These are phyloP conservation scores for Arnoldichthys spilopterus DNA, from an alignment of 2,797 vertebrate species.

Conservation along the genomic window DNA sequence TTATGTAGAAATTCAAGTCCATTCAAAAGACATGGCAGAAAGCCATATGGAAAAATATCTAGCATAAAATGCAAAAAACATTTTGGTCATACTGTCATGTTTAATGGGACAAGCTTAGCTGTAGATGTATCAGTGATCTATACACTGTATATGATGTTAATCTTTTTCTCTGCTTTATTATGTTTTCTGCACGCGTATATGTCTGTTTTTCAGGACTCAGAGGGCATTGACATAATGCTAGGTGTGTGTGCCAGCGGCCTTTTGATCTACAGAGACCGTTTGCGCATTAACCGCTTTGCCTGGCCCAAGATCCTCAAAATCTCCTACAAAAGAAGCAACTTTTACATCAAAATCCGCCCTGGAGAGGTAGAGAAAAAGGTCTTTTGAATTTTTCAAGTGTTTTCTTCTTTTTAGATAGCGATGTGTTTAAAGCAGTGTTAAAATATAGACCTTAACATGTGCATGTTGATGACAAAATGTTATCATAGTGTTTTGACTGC, in stretches of 20 bases:
- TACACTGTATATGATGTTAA: too few relatives aligned
- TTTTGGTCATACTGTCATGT: too few relatives aligned
- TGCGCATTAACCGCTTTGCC: constrained; percentile 97
- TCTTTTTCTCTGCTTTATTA: background rate
- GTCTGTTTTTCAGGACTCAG: constrained; percentile 85
- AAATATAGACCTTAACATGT: background rate
- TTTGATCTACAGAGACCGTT: constrained; percentile 95
- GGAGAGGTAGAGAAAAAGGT: constrained; percentile 87
- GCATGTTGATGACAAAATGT: too few relatives aligned
- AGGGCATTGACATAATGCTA: constrained; percentile 98
- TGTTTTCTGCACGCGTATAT: background rate
- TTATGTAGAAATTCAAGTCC: too few relatives aligned
- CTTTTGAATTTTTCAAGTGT: constrained; percentile 62
- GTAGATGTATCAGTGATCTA: too few relatives aligned
- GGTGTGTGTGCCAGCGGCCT: constrained; percentile 96
- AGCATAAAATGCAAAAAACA: too few relatives aligned
- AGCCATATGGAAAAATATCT: too few relatives aligned
- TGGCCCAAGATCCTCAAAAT: constrained; percentile 99
- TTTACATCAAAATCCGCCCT: constrained; percentile 99
- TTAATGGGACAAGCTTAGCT: too few relatives aligned
- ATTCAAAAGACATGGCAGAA: too few relatives aligned
- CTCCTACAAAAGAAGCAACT: constrained; percentile 98
- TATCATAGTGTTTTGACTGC: too few relatives aligned
- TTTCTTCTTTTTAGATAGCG: constrained; percentile 40
- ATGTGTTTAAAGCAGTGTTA: too few relatives aligned